A percentile compares a stretch with the other conserved stretches of the same genome.
Evolutionary conservation across 2,888 invertebrate genomes (phyloP).

Genomic region (Acleris sparsana): DNA sequence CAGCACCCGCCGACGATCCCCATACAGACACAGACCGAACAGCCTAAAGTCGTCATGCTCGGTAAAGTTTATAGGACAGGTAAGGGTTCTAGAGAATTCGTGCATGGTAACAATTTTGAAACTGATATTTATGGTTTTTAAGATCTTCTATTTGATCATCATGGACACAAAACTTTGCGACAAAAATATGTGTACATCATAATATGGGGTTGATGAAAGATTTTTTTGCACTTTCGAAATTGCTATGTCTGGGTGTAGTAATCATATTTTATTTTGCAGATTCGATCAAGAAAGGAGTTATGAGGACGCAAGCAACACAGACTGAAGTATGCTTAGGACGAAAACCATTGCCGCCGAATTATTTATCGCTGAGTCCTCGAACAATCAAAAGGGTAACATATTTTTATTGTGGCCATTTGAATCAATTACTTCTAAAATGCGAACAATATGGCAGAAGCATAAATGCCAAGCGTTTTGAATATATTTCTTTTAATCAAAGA

Average conservation of each 20-base stretch:
- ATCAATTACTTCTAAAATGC: not conserved
- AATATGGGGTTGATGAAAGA: not conserved
- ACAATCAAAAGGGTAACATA: constrained; percentile 89
- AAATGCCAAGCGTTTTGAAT: no score
- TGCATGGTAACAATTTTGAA: constrained; percentile 25
- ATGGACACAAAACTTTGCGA: no score
- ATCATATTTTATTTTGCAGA: constrained; percentile 77
- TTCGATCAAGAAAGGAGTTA: constrained; percentile 91
- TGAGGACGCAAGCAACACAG: constrained; percentile 97
- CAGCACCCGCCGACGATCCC: constrained; percentile 57
- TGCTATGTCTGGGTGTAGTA: no score
- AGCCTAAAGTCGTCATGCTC: constrained; percentile 81
- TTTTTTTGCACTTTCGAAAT: not conserved
- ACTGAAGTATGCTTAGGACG: constrained; percentile 90
- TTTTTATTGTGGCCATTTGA: not conserved
- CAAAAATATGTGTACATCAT: not conserved
- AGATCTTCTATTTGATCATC: no score
- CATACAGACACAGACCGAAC: constrained; percentile 68
- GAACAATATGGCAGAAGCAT: no score
- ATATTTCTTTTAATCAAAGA: no score
- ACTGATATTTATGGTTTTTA: not conserved
- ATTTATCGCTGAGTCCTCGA: constrained; percentile 90
- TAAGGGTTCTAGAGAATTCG: constrained; percentile 32
- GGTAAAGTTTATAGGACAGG: constrained; percentile 63
- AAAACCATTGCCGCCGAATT: constrained; percentile 87